Base-by-base conservation (phyloP, 1,140 invertebrate genomes). In the Proales similis region DNA sequence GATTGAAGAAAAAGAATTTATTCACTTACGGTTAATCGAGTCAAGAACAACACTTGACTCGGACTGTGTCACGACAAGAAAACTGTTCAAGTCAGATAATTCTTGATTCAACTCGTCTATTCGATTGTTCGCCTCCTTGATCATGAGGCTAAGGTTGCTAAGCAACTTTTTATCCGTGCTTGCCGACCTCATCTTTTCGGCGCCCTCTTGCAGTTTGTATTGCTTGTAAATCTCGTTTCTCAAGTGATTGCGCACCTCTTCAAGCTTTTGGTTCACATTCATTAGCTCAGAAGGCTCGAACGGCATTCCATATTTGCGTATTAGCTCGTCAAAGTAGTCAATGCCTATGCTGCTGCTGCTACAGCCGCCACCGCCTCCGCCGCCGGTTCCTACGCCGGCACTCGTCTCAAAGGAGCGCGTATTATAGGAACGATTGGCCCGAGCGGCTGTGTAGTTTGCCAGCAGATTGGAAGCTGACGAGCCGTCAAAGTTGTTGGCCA, bases 201-300 rank as follows among this genome's bases (percentile, higher is more conserved):
- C 57, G 11, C 57, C 57, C 20, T 62, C 57, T 62, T 62, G 39
- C 7, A 62, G 27, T 26, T 57, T 57, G 22, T 57, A 57, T 29
- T 57, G 51, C 45, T 57, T 57, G 20, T 57, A 57, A n/a, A 57
- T 57, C 45, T 57, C 51, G 19, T 57, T 57, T 24, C 45, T 57
- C 19, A 57, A 42, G 29, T 57, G 45, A 27, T 57, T 57, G 39
- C 51, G 26, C 1, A 57, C 45, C 11, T 57, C 51, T 24, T 57
- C 51, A 14, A 57, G 36, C 20, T 57, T 57, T 26, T 57, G 51
- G 27, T 57, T 57, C 4, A 57, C 17, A 39, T 42, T 57, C 20
- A 57, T 19, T 26, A 42, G 51, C 7, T 57, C 33, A n/a, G n/a
- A n/a, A n/a, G n/a, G n/a, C n/a, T n/a, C n/a, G n/a, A n/a, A n/a